Evolutionary conservation across 2,797 vertebrate genomes (phyloP), one percentile per base, ranked within the genome.

Genomic region (Betta splendens): DNA sequence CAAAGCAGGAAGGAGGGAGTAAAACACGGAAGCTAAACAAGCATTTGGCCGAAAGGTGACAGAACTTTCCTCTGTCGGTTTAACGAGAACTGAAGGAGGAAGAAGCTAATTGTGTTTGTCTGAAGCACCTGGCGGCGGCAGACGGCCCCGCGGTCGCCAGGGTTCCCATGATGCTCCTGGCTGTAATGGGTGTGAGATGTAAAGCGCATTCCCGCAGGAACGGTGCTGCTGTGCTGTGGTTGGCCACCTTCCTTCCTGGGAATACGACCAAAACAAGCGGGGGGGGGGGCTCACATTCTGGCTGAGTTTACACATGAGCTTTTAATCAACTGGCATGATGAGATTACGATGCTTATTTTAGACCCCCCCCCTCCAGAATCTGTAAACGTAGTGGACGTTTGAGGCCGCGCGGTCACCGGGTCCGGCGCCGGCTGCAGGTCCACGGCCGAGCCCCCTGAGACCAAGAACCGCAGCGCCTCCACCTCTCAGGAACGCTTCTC

Each of bases 321-420:
- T 62, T 72, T 87, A 84, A 88, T 89, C 75, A 81, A 65, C 77
- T 74, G 49, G 29, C 48, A 62, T 80, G 80, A 87, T 83, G 78
- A 84, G 77, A 89, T 87, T 85, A 78, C 48, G 72, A 74, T 56
- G 67, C 66, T 79, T 83, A 77, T 81, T 83, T 85, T 71, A 78
- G 72, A 56, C 44, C 13, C 13, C 17, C 40, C 42, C 38, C 60
- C 50, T 66, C 61, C 36, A 78, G 61, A 77, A 64, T 67, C 49
- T 47, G 29, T 39, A 47, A 69, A 80, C 75, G 64, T 69, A 79
- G 80, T 86, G 70, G 39, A 80, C 72, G 76, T 77, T 70, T 51
- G 62, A 69, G 76, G 77, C 38, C 22, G 55, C 16, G 54, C n/a
- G 69, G 15, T 69, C 52, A 60, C 54, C 1, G 31, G 0, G 10